Percentiles rank a stretch among this genome's conserved stretches.
phyloP scores from a whole-genome alignment of 2,113 vertebrate genomes.

The Aptenodytes forsteri region DNA sequence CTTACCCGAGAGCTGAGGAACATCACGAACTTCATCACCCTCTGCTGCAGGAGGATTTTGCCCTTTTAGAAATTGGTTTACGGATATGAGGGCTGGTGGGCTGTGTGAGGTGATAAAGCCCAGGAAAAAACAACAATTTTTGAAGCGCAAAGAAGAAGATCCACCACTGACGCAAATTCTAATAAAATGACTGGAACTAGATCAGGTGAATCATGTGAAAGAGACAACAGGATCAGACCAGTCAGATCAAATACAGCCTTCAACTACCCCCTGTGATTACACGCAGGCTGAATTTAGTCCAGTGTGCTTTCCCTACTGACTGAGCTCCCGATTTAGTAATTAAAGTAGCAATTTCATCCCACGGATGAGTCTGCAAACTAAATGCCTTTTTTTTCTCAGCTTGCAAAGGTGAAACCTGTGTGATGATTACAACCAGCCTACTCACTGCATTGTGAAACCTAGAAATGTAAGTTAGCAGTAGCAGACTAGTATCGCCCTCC shows the following conservation, averaged over 20 bases:
- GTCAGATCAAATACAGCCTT: neutral
- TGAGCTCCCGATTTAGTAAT: neutral
- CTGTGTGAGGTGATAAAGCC: neutral
- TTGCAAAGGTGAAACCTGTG: neutral
- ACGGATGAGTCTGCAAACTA: neutral
- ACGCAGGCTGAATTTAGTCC: neutral
- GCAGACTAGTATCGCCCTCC: neutral
- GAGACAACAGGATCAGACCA: neutral
- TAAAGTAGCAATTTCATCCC: neutral
- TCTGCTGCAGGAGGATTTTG: neutral
- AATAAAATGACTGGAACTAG: neutral
- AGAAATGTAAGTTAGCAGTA: neutral
- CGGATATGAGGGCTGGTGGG: neutral
- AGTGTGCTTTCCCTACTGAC: neutral
- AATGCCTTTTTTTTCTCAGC: neutral
- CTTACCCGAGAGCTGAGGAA: neutral
- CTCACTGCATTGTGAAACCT: neutral
- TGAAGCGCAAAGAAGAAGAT: neutral
- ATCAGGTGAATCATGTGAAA: neutral
- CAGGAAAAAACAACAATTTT: neutral
- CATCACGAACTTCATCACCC: neutral
- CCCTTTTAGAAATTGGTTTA: neutral
- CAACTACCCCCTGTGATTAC: neutral
- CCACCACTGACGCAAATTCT: neutral
- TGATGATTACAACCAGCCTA: neutral